A percentile compares a stretch with the other conserved stretches of the same genome.
Conservation (phyloP, 1,140 invertebrate species). For the Chironomus tepperi region DNA sequence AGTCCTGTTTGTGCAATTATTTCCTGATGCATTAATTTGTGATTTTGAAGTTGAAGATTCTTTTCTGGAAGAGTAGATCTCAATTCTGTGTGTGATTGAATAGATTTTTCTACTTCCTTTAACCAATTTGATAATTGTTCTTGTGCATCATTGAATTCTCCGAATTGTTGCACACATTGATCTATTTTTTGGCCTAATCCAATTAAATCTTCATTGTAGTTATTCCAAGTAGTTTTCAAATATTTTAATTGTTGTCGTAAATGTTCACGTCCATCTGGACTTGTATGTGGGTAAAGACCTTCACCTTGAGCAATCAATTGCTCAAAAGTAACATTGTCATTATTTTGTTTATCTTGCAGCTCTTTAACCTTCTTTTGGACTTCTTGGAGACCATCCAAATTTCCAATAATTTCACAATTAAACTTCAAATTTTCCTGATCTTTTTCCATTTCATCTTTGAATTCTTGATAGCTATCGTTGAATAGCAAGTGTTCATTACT, state of each 20-base stretch:
- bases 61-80: conserved; percentile 90
- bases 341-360: conserved; percentile 68
- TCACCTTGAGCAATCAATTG: conserved; percentile 80
- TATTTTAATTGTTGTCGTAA: conserved; percentile 80
- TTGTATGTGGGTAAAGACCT: conserved; percentile 84
- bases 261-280: conserved; percentile 85
- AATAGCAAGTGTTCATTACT: conserved; percentile 78
- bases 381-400: conserved; percentile 74
- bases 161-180: conserved; percentile 78
- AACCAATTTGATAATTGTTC: conserved; percentile 90
- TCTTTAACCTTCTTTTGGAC: conserved; percentile 75
- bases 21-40: conserved; percentile 91
- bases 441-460: conserved; percentile 63
- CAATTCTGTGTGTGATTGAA: conserved; percentile 83
- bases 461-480: conserved; percentile 65
- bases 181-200: conserved; percentile 71
- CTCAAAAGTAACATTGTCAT: conserved; percentile 75
- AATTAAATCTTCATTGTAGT: conserved; percentile 74
- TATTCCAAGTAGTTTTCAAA: conserved; percentile 77
- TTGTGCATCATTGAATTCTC: conserved; percentile 78
- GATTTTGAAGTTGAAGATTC: conserved; percentile 85
- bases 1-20: conserved; percentile 85
- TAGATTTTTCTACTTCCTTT: conserved; percentile 79
- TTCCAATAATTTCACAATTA: conserved; percentile 77
- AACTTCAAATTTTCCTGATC: conserved; percentile 64